Evolutionary conservation across 2,797 vertebrate species (phyloP), one percentile per base, ranked within the genome.

Genomic region (Ammospiza maritima): DNA sequence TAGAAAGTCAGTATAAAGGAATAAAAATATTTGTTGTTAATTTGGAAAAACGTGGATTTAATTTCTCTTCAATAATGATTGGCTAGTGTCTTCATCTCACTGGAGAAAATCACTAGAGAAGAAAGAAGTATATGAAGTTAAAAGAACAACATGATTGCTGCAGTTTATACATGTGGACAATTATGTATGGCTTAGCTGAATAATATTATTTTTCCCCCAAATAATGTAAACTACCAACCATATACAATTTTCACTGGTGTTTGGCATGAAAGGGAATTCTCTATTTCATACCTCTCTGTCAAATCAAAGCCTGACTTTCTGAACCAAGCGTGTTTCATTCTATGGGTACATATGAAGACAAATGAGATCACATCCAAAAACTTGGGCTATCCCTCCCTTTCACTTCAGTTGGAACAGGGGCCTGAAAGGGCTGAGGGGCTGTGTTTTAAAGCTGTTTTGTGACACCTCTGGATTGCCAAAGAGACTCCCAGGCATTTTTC

Each of bases 321-420:
- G 51, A 69, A 88, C 25, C 10, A 50, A 14, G 16, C 3, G 1
- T 21, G 17, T 27, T 44, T 56, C 6, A 19, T 25, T 54, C 26
- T 30, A 5, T 22, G 3, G 16, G 6, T 20, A 7, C 7, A 2
- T 16, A 10, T 19, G 15, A 53, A 30, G 32, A 45, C 27, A 66
- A 47, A 56, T 30, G 19, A 13, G 11, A 58, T 38, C 38, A 6
- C 5, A n/a, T 23, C 7, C 4, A 21, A 53, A 38, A 38, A 5
- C 0, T 0, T 6, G 12, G 23, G 7, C 17, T 61, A 2, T 38
- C 9, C 11, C 32, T 32, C 3, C 11, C 14, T 6, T 36, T 36
- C 17, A 4, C 16, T 60, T 65, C 16, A 8, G 8, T 3, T 57
- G 84, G 32, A 58, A 5, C 13, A 34, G 51, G 11, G 22, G 4